phyloP scores from a whole-genome alignment of 2,797 vertebrate genomes.

The Hyperoplus lanceolatus region DNA sequence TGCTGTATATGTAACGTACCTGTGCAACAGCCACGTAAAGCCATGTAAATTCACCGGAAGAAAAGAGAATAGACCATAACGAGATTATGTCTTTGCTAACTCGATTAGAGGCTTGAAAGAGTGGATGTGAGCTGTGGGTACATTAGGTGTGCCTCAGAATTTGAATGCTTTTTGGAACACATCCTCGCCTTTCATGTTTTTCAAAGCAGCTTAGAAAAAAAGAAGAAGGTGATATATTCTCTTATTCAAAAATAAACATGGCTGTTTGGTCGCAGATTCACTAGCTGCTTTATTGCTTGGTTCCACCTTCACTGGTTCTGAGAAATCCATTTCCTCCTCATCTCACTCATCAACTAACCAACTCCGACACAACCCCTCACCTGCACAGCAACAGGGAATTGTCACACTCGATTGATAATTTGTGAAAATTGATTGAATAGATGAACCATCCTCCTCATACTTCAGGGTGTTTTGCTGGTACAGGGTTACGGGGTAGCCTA shows the following conservation, averaged over 20 bases:
- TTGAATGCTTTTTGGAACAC: slow-evolving; percentile 45
- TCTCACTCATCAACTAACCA: slow-evolving; percentile 46
- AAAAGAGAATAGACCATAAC: slow-evolving; percentile 56
- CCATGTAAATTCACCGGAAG: slow-evolving; percentile 56
- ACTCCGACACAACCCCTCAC: slow-evolving; percentile 36
- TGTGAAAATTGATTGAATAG: slow-evolving; percentile 38
- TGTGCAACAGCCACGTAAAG: slow-evolving; percentile 39
- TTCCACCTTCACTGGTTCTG: slow-evolving; percentile 16
- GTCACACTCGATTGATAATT: slow-evolving; percentile 54
- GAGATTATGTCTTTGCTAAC: slow-evolving; percentile 71
- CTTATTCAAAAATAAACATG: slow-evolving; percentile 62
- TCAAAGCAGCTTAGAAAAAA: slow-evolving; percentile 33
- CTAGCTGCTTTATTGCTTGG: slow-evolving; percentile 27
- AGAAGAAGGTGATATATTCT: slow-evolving; percentile 45
- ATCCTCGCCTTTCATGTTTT: slow-evolving; percentile 47
- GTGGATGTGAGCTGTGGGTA: slow-evolving; percentile 60
- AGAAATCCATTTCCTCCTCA: slow-evolving; percentile 18
- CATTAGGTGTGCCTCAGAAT: slow-evolving; percentile 61
- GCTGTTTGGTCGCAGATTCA: slow-evolving; percentile 39
- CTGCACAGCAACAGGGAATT: slow-evolving; percentile 43
- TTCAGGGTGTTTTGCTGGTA: background rate
- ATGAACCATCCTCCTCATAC: slow-evolving; percentile 28
- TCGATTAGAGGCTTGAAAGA: slow-evolving; percentile 73
- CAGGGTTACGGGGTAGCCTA: too few relatives aligned
- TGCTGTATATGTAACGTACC: slow-evolving; percentile 31